phyloP scores from a whole-genome alignment of 2,113 vertebrate species.

The Pseudonaja textilis region DNA sequence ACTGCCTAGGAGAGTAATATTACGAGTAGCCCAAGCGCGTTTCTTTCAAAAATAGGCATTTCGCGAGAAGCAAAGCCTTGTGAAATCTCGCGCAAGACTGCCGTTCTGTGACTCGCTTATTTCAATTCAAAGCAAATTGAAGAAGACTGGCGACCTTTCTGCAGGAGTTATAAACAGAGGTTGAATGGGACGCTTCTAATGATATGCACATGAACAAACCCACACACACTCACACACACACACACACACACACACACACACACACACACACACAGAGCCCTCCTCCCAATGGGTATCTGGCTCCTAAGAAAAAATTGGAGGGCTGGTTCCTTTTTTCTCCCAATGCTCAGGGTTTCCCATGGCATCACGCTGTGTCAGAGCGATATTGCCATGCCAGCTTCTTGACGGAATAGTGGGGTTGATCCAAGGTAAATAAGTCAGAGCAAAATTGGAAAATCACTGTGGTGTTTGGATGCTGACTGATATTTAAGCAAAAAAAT shows the following conservation, averaged over 20 bases:
- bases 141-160: background rate
- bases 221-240: background rate
- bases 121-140: background rate
- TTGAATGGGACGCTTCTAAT: background rate
- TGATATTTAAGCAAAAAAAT: background rate
- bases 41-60: background rate
- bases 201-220: background rate
- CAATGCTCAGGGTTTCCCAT: background rate
- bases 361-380: background rate
- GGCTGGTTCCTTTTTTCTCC: background rate
- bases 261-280: background rate
- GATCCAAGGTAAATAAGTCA: background rate
- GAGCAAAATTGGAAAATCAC: background rate
- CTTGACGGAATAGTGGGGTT: background rate
- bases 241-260: too few species aligned
- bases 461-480: background rate
- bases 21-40: background rate
- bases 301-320: background rate
- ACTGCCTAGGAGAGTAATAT: background rate
- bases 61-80: background rate
- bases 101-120: background rate
- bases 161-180: background rate
- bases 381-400: background rate
- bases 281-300: background rate
- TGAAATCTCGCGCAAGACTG: rapidly evolving